phyloP scores from a whole-genome alignment of 2,797 vertebrate genomes.

The Thalassophryne amazonica region DNA sequence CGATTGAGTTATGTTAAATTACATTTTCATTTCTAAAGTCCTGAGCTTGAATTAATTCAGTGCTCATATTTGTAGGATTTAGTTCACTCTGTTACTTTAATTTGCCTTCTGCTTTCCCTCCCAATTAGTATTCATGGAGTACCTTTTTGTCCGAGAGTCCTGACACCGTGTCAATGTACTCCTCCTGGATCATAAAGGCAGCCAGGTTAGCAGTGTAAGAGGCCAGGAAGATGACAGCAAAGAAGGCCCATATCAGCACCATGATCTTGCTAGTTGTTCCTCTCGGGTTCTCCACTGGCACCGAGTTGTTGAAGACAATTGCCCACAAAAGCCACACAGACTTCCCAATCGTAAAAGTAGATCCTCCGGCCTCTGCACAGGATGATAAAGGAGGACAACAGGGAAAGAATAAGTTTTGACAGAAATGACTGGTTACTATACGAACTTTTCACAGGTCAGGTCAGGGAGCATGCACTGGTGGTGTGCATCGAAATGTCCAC shows the following conservation, averaged over 20 bases:
- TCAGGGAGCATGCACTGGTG: no score
- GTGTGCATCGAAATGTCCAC: no score
- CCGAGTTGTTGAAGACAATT: constrained; percentile 95
- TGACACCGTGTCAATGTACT: constrained; percentile 94
- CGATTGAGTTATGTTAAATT: constrained; percentile 51
- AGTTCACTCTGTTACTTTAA: constrained; percentile 53
- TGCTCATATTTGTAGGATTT: constrained; percentile 57
- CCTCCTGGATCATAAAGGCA: constrained; percentile 97
- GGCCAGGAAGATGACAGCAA: constrained; percentile 95
- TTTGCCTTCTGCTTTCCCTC: constrained; percentile 33
- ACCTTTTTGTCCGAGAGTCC: constrained; percentile 96
- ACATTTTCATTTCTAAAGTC: constrained; percentile 56
- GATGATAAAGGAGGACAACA: background rate
- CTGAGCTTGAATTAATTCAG: constrained; percentile 58
- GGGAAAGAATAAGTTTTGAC: background rate
- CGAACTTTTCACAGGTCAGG: constrained; percentile 1
- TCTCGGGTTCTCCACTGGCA: constrained; percentile 93
- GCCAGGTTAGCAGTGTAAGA: constrained; percentile 96
- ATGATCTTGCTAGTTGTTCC: constrained; percentile 97
- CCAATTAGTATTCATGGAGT: constrained; percentile 58
- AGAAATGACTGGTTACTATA: background rate
- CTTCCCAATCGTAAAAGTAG: constrained; percentile 95
- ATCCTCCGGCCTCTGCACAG: constrained; percentile 85
- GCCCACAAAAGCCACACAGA: constrained; percentile 98
- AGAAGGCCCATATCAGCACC: constrained; percentile 97